phyloP scores from a whole-genome alignment of 30 jellyfish, hydroid and myxozoan species.

The Aurelia aurita complex sp. Pacific region DNA sequence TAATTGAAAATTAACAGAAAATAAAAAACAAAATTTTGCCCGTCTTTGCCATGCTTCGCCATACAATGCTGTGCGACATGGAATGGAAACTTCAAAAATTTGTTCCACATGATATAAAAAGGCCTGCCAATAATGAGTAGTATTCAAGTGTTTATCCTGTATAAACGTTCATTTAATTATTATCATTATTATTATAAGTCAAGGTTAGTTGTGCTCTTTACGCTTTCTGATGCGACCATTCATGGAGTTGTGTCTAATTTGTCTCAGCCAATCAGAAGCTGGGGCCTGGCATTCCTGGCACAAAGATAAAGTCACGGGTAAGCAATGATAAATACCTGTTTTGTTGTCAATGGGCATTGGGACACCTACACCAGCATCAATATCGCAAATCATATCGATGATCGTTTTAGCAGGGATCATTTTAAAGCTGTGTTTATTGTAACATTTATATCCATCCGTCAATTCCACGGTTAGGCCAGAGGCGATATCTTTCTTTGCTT shows the following conservation, averaged over 20 bases:
- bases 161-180: not conserved
- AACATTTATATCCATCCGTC: constrained; percentile 84
- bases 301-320: too few species aligned
- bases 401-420: constrained; percentile 63
- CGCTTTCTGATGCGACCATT: too few species aligned
- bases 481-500: constrained; percentile 21
- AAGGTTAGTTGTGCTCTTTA: too few species aligned
- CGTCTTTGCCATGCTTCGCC: too few species aligned
- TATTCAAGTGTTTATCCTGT: too few species aligned
- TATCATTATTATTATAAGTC: not conserved
- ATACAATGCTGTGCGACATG: too few species aligned
- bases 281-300: too few species aligned
- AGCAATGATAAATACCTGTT: constrained; percentile 45
- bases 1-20: too few species aligned
- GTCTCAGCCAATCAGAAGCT: not conserved
- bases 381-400: constrained; percentile 71
- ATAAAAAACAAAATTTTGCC: too few species aligned
- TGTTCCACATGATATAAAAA: too few species aligned
- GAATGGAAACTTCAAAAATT: too few species aligned
- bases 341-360: constrained; percentile 78
- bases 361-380: constrained; percentile 73
- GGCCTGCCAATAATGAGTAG: too few species aligned
- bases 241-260: not conserved
- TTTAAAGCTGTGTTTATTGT: constrained; percentile 38
- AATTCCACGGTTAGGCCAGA: constrained; percentile 60